These are phyloP conservation scores for Sminthurides aquaticus DNA, from an alignment of 2,888 invertebrate species.

Conservation along the genomic window DNA sequence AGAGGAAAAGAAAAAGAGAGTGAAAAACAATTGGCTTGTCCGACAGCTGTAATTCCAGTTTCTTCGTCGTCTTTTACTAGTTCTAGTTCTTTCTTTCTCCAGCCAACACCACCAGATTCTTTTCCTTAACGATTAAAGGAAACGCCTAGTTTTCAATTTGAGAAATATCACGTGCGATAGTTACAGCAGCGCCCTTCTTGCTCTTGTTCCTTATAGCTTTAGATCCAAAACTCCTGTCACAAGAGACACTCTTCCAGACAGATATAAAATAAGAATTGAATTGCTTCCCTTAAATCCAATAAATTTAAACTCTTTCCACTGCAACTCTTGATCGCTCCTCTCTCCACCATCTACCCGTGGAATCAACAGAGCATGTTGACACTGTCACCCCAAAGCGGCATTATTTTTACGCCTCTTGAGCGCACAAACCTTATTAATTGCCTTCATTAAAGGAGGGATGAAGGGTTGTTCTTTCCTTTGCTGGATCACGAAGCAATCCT, in stretches of 20 bases:
- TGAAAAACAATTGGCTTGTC: too few relatives aligned
- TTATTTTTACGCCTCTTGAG: background rate
- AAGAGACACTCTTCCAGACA: too few relatives aligned
- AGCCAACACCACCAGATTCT: too few relatives aligned
- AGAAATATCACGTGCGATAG: background rate
- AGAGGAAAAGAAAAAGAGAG: too few relatives aligned
- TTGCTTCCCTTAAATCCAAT: background rate
- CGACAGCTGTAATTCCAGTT: too few relatives aligned
- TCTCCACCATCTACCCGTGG: too few relatives aligned
- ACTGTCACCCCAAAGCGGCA: background rate
- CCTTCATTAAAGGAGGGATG: background rate
- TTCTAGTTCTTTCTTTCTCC: too few relatives aligned
- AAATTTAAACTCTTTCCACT: background rate
- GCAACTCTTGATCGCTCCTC: too few relatives aligned
- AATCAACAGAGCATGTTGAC: background rate
- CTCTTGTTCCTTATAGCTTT: too few relatives aligned
- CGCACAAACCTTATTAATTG: background rate
- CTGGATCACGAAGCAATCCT: background rate
- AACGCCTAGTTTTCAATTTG: background rate
- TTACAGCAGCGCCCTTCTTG: too few relatives aligned
- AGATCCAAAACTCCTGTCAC: too few relatives aligned
- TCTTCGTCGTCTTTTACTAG: too few relatives aligned
- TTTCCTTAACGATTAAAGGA: background rate
- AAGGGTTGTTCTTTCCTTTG: background rate
- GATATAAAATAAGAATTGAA: background rate